Base-by-base conservation (phyloP, 2,113 vertebrate species). In the Mandrillus leucophaeus region DNA sequence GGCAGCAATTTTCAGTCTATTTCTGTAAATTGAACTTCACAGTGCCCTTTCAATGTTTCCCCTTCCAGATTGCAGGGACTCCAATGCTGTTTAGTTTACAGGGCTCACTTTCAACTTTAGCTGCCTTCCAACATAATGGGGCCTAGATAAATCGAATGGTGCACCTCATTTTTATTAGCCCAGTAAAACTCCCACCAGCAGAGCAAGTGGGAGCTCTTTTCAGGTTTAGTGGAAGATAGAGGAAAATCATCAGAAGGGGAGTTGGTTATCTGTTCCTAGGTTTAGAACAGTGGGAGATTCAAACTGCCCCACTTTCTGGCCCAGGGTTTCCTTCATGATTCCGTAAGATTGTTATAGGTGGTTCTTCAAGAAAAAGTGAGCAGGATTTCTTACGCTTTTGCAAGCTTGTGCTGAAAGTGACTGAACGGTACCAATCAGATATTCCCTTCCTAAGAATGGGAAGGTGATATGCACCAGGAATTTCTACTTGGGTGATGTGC, bases 1-100 rank as follows among this genome's bases (percentile, higher is more conserved):
- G 94, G 73, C 66, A 96, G 96, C 96, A 96, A 96, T 96, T 97
- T 96, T 75, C 81, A 72, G 80, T 79, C 81, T 96, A 96, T 97
- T 97, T 98, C 96, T 96, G 43, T 92, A 97, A 97, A 96, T 82
- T 92, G 98, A 98, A 81, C 66, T 94, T 94, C 94, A 68, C 25
- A 27, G 52, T 72, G 92, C 82, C 84, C 94, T 97, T 93, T 94
- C 94, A 95, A 91, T 95, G 20, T 68, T 73, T 85, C 52, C 52
- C 45, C 57, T 23, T 95, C 76, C 76, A 50, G 32, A 96, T 90
- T 92, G 43, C 57, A 94, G 75, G 11, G 70, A 12, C 16, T 76
- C 32, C 61, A 38, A 12, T 40, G 57, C 68, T 75, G 61, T 82
- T 93, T 52, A 50, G 90, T 78, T 73, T 3, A 88, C 50, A 92